A percentile compares a stretch with the other conserved stretches of the same genome.
Conservation (phyloP, 2,888 invertebrate genomes). For the Sicus ferrugineus region DNA sequence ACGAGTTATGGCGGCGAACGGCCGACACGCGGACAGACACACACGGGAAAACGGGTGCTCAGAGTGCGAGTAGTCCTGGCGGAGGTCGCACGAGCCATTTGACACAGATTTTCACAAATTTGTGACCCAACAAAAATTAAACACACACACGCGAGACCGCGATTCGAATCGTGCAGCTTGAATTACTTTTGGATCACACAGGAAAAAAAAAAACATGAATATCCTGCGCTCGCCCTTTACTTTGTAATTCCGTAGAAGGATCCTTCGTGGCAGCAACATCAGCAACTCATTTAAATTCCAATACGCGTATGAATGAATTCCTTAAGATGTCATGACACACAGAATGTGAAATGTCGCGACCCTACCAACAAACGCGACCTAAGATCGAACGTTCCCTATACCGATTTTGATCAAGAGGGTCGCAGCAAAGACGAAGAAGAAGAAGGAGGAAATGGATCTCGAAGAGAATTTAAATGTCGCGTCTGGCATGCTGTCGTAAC, state of each 20-base stretch:
- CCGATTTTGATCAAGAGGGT: background rate
- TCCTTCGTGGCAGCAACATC: background rate
- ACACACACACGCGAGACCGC: conserved; percentile 11
- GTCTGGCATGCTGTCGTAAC: conserved; percentile 9
- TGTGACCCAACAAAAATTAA: conserved; percentile 35
- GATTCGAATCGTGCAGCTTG: conserved; percentile 22
- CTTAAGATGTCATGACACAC: background rate
- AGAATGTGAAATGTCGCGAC: conserved; percentile 19
- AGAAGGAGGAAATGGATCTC: background rate
- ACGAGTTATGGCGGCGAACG: conserved; percentile 3
- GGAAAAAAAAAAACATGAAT: conserved; percentile 14
- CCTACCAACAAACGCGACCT: background rate
- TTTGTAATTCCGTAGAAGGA: conserved; percentile 23
- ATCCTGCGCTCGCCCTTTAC: conserved; percentile 10
- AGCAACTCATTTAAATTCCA: conserved; percentile 36
- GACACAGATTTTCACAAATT: conserved; percentile 48
- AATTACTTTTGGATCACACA: conserved; percentile 27
- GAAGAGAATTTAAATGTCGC: conserved; percentile 27
- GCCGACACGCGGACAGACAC: too few relatives aligned
- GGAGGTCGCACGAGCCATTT: conserved; percentile 40
- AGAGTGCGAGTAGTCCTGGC: conserved; percentile 34
- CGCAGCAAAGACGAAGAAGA: background rate
- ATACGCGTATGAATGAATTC: conserved; percentile 18
- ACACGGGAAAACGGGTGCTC: background rate
- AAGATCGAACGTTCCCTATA: background rate